Base-by-base conservation (phyloP, 2,113 vertebrate species). In the Embiotoca jacksoni region DNA sequence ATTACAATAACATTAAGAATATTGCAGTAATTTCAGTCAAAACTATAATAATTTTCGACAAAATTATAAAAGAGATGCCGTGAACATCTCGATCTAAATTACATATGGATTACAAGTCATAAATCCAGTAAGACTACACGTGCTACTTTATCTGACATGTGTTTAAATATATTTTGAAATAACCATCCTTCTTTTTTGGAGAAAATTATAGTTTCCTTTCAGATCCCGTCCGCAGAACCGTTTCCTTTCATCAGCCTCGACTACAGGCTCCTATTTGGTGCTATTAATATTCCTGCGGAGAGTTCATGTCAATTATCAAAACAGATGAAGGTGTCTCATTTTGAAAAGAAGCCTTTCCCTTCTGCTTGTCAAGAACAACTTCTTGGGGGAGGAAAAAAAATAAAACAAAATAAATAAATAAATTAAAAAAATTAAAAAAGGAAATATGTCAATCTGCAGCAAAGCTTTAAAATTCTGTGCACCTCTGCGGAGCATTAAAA, bases 131-230 rank as follows among this genome's bases (percentile, higher is more conserved):
- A 23, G 23, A 23, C 23, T 23, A 23, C 30, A 73, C 46, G 55
- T 61, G 62, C 59, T 23, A 1, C 64, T 68, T 59, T 63, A 78
- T 87, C 78, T 74, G 84, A 85, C 84, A 58, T 70, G 78, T 60
- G 78, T 36, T 69, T 67, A 69, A 80, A 69, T 65, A 78, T 79
- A n/a, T 81, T 78, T 80, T 53, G 39, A 75, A 82, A 82, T 78
- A 53, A 37, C 30, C 36, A 1, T 31, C 56, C 61, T 64, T 88
- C 77, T 85, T 53, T 69, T 66, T 44, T 7, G 70, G 32, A 49
- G 60, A 80, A 80, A 73, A 71, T 63, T 3, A 75, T 66, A 75
- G 81, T 88, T 83, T 84, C 83, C 80, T 83, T 65, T 74, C 62
- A 60, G 32, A 23, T 23, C 23, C 23, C 16, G 72, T 74, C 49